Base-by-base conservation (phyloP, 2,888 invertebrate species). In the Buathra laborator region DNA sequence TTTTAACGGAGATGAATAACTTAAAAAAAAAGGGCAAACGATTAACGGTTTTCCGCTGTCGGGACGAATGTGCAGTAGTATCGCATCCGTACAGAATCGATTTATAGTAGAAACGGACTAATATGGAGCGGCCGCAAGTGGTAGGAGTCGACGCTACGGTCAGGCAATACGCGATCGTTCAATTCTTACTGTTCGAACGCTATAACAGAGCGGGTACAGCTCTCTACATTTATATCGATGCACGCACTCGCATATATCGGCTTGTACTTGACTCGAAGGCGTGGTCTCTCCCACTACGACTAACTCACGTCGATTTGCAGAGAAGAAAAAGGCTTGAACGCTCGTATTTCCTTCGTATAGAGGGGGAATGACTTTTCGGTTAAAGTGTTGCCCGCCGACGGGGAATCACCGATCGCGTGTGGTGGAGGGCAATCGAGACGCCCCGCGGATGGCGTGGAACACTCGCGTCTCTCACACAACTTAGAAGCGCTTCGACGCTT, bases 91-190 rank as follows among this genome's bases (percentile, higher is more conserved):
- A 29, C 32, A 64, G 66, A 68, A 51, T 64, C 2, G 56, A 64
- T 37, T 37, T 48, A 48, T 24, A 62, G 24, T 51, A 14, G 37
- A 67, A 75, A 14, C 48, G 48, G 48, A 37, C 68, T 48, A 24
- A n/a, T 24, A 51, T 48, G 4, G 56, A 14, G 51, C 46, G 51
- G 16, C 44, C 72, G 37, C 81, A 71, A 82, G 85, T 81, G 56
- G 68, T 85, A 70, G 19, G 53, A 77, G 78, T 85, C 85, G 56
- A 59, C 44, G 64, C 29, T 12, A n/a, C 56, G 81, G 32, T 66
- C 76, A 37, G 53, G 3, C 76, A 64, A 76, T 44, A 71, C 56
- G 64, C 51, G n/a, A 6, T 24, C 19, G 16, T 62, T 48, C n/a
- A 51, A 37, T 71, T 16, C 37, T 70, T 16, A 12, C 19, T 0